Evolutionary conservation across 2,797 vertebrate genomes (phyloP), one percentile per base, ranked within the genome.

Genomic region (Sebastes cheni): DNA sequence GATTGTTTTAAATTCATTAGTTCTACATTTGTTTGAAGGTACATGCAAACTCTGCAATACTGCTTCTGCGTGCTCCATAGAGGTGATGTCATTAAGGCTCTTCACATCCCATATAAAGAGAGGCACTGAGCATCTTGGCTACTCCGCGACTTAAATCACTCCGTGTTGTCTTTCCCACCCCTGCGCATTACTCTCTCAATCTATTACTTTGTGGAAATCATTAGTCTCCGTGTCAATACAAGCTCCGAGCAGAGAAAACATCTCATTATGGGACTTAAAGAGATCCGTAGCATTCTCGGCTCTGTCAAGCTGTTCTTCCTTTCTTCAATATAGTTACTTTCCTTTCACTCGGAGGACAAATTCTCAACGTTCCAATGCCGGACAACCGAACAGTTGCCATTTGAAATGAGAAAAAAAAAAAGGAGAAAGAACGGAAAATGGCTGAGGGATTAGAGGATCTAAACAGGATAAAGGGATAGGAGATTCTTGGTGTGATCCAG

Each of bases 401-500:
- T 95, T 95, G 89, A 95, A 92, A 91, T 90, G 90, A 91, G 85
- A 85, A 90, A 94, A 91, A 72, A 46, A 50, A 50, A 50, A 42
- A 0, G 39, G 83, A 82, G 88, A 93, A 88, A 92, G 92, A 94
- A 94, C 90, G 80, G 88, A 94, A 95, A 95, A 95, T 93, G 93
- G 91, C 89, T 23, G 76, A 84, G 86, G 95, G 95, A 96, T 96
- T 96, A 95, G 92, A 93, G 95, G 94, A 95, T 94, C 92, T 93
- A 91, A 93, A 93, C 89, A 79, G 93, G 92, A 95, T 95, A 95
- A 96, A 95, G 88, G 94, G 89, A 94, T 91, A 92, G 93, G 86
- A 94, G 94, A 95, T 94, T 93, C 93, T 95, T 93, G 93, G 91
- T 95, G 94, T 96, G 95, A 95, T 95, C 94, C 93, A 96, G 92